Evolutionary conservation across 2,113 vertebrate genomes (phyloP).

Genomic region (Dunckerocampus dactyliophorus): DNA sequence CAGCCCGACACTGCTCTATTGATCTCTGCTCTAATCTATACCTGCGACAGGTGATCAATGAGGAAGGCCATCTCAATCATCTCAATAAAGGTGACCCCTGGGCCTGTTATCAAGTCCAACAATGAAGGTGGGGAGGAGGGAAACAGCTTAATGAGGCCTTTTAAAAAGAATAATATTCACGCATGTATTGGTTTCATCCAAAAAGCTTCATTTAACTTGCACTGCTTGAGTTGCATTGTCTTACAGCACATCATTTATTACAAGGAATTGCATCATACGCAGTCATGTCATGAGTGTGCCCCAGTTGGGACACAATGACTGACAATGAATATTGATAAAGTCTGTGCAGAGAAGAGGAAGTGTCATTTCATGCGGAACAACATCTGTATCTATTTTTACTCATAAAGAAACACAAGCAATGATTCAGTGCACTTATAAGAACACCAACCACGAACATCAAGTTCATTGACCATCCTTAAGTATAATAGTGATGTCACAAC

Average conservation of each 20-base stretch:
- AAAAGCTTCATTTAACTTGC: conserved; percentile 5
- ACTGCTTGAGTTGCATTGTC: conserved; percentile 25
- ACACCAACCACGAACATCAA: too few species aligned
- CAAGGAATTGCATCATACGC: conserved; percentile 51
- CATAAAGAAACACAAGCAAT: neutral
- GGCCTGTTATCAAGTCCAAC: conserved; percentile 23
- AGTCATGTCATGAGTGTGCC: conserved; percentile 23
- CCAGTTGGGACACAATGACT: conserved; percentile 25
- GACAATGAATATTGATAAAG: conserved; percentile 43
- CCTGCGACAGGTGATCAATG: conserved; percentile 44
- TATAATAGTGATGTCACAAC: too few species aligned
- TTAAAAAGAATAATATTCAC: neutral
- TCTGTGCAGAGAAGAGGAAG: conserved; percentile 9
- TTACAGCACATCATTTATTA: conserved; percentile 45
- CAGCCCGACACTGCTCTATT: conserved; percentile 27
- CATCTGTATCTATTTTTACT: neutral
- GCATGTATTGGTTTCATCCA: neutral
- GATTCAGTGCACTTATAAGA: neutral
- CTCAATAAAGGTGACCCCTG: conserved; percentile 21
- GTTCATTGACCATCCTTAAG: too few species aligned
- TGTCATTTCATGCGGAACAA: conserved; percentile 5
- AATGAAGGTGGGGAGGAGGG: conserved; percentile 10
- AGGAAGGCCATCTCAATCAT: conserved; percentile 32
- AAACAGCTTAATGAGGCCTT: too few species aligned
- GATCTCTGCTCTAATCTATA: conserved; percentile 45